These are phyloP conservation scores for Apostichopus japonicus DNA, from an alignment of 35 echinoderm and acorn worm genomes.

Conservation along the genomic window DNA sequence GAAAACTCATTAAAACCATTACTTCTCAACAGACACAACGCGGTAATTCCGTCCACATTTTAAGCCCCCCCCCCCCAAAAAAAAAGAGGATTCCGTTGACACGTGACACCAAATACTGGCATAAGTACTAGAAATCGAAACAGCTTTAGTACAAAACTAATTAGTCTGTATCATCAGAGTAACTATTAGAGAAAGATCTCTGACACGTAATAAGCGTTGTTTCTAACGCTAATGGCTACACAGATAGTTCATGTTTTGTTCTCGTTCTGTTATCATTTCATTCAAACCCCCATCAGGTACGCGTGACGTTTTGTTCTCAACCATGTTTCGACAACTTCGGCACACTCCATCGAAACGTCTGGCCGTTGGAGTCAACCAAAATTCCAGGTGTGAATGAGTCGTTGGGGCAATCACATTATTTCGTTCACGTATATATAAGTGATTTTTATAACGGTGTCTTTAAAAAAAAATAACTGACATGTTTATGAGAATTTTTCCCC, in stretches of 20 bases:
- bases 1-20: no score
- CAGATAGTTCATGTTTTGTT: neutral
- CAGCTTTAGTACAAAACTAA: neutral
- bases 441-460: neutral
- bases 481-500: neutral
- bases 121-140: no score
- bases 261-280: neutral
- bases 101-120: no score
- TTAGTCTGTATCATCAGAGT: neutral
- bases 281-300: conserved; percentile 29
- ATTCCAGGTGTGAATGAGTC: neutral
- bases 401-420: neutral
- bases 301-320: neutral
- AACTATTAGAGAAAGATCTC: neutral
- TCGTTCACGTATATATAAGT: neutral
- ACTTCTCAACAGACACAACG: no score
- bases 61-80: no score
- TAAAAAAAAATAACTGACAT: neutral
- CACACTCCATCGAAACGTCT: conserved; percentile 32
- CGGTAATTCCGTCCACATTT: no score
- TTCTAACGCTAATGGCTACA: neutral
- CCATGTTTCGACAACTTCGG: conserved; percentile 35
- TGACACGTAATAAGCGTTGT: neutral
- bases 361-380: neutral
- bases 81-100: no score